Conservation (phyloP, 2,888 invertebrate species). For the Agrotis segetum region DNA sequence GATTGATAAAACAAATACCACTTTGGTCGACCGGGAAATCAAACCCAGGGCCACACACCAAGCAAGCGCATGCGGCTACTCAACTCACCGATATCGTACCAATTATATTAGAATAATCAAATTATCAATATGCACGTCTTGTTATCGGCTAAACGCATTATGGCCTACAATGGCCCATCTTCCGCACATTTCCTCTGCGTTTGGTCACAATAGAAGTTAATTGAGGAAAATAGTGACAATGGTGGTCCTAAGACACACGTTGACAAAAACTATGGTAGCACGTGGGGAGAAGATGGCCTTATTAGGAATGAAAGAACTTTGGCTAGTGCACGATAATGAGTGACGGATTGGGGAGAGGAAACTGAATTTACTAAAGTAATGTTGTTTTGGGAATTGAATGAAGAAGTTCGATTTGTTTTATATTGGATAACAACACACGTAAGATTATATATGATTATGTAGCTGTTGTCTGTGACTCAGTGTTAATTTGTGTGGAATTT, state of each 20-base stretch:
- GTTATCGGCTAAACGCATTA: slow-evolving; percentile 17
- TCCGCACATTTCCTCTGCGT: slow-evolving; percentile 36
- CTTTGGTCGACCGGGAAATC: background rate
- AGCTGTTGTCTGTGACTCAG: too few species aligned
- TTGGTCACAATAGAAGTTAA: slow-evolving; percentile 44
- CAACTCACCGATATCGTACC: background rate
- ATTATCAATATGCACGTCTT: slow-evolving; percentile 33
- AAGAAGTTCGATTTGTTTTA: background rate
- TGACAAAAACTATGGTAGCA: slow-evolving; percentile 29
- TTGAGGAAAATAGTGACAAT: slow-evolving; percentile 54
- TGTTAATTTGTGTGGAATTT: too few species aligned
- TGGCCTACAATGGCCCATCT: slow-evolving; percentile 28
- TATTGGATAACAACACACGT: background rate
- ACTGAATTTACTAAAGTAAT: background rate
- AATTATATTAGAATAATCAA: slow-evolving; percentile 27
- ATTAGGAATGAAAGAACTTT: slow-evolving; percentile 21
- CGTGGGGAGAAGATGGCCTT: background rate
- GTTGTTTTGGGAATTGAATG: background rate
- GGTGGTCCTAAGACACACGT: slow-evolving; percentile 14
- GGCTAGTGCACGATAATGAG: slow-evolving; percentile 2
- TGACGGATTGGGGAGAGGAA: too few species aligned
- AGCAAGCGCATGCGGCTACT: background rate
- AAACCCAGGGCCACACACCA: background rate
- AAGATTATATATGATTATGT: too few species aligned
- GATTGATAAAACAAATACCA: background rate